Conservation (phyloP, 2,888 invertebrate species). For the Platycheirus rosarum region DNA sequence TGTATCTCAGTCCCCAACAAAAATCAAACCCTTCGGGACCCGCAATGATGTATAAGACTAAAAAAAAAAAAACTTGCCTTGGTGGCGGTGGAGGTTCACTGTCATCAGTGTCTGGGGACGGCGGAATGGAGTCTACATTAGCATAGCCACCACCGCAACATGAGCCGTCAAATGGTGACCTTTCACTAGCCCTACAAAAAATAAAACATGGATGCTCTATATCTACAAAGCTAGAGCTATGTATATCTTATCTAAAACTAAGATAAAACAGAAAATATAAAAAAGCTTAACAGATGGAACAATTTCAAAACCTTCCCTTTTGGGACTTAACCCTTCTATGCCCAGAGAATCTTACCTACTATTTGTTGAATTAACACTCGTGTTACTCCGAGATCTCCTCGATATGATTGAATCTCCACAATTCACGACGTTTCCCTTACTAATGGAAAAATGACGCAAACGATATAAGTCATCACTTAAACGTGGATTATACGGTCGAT, state of each 20-base stretch:
- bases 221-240: slow-evolving; percentile 8
- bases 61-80: slow-evolving; percentile 71
- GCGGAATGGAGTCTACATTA: slow-evolving; percentile 90
- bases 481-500: slow-evolving; percentile 93
- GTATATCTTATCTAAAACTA: neutral
- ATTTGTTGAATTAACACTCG: slow-evolving; percentile 92
- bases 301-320: too few relatives aligned
- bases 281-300: neutral
- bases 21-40: slow-evolving; percentile 23
- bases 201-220: slow-evolving; percentile 9
- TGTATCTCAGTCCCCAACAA: neutral
- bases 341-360: slow-evolving; percentile 90
- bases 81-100: slow-evolving; percentile 84
- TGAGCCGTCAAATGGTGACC: slow-evolving; percentile 93
- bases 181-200: slow-evolving; percentile 87
- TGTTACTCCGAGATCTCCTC: slow-evolving; percentile 92
- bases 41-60: neutral
- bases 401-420: slow-evolving; percentile 95
- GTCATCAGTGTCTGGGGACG: slow-evolving; percentile 88
- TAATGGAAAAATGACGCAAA: slow-evolving; percentile 92
- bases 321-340: too few relatives aligned
- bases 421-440: slow-evolving; percentile 94
- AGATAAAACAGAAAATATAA: neutral
- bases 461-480: slow-evolving; percentile 93
- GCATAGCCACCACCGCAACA: slow-evolving; percentile 92